Conservation (phyloP, 2,888 invertebrate species). For the Drosophila flavopinicola region DNA sequence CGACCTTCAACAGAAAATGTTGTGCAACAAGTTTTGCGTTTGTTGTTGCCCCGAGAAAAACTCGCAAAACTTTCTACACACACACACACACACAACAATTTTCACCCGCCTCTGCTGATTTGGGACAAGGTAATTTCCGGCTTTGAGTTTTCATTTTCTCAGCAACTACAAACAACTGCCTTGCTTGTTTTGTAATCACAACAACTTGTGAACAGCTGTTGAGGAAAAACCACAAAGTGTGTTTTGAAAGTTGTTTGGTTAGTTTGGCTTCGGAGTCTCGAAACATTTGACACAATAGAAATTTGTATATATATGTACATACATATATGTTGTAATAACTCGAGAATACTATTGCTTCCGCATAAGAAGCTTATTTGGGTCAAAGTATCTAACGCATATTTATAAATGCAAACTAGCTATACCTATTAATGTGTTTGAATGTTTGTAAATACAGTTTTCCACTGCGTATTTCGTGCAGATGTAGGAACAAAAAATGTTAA, state of each 20-base stretch:
- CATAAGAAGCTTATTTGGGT: background rate
- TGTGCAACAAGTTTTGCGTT: conserved; percentile 73
- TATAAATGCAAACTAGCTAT: no score
- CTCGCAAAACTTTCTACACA: conserved; percentile 52
- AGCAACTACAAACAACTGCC: background rate
- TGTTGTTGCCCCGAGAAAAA: conserved; percentile 39
- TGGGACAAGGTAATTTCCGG: conserved; percentile 80
- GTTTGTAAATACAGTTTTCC: no score
- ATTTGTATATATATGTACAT: no score
- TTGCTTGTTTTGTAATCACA: conserved; percentile 38
- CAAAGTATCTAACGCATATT: no score
- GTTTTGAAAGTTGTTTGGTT: conserved; percentile 57
- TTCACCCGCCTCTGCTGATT: conserved; percentile 44
- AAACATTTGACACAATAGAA: conserved; percentile 3
- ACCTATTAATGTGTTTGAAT: no score
- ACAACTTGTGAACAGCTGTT: conserved; percentile 45
- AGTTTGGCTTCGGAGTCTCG: conserved; percentile 7
- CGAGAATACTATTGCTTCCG: conserved; percentile 2
- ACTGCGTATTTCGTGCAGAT: no score
- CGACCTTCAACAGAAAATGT: conserved; percentile 68
- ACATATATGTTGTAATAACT: background rate
- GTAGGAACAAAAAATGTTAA: no score
- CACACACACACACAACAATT: conserved; percentile 11
- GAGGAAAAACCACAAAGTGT: conserved; percentile 2
- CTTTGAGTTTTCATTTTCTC: conserved; percentile 40